Base-by-base conservation (phyloP, 1,140 invertebrate species). In the Drosophila lacertosa region DNA sequence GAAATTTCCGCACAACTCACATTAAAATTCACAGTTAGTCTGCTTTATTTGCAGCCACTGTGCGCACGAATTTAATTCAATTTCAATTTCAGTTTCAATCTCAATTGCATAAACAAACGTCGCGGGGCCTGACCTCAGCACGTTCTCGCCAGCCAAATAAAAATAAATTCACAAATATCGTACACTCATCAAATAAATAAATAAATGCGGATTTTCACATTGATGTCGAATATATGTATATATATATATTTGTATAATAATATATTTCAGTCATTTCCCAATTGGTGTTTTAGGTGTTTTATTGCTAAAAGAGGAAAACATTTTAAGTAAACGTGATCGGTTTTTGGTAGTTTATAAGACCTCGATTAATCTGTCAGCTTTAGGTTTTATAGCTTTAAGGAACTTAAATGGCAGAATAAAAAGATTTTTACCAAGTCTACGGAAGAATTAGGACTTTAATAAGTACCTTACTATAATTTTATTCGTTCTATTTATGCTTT, bases 1-100 rank as follows among this genome's bases (percentile, higher is more conserved):
- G 81, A 80, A 86, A 81, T 88, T 86, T 86, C 81, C 82, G 81
- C 82, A 76, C 75, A 74, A 66, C 50, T 11, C 74, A 53, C 54
- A 81, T 86, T 81, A 74, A 77, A 59, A 65, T 65, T 69, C 68
- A 70, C 72, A 67, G 57, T 50, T 47, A 29, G 39, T 66, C 47
- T 20, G 51, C 32, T 47, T 58, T 63, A 74, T 88, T 74, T 11
- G 37, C 26, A 65, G 62, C 50, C 50, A 39, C 33, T 57, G 53
- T 65, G 63, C 63, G 63, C 48, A 57, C 42, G 26, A 68, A 42
- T 57, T 63, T 57, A 69, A 33, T 35, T 60, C 26, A 29, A 57
- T 78, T 57, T 65, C 48, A 44, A 65, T 81, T 35, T 60, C 26
- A 29, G 51, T 78, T 57, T 65, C 48, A 44, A 65, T 81, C 68